Evolutionary conservation across 1,140 invertebrate genomes (phyloP), one percentile per base, ranked within the genome.

Genomic region (Gonatopus flavifemur): DNA sequence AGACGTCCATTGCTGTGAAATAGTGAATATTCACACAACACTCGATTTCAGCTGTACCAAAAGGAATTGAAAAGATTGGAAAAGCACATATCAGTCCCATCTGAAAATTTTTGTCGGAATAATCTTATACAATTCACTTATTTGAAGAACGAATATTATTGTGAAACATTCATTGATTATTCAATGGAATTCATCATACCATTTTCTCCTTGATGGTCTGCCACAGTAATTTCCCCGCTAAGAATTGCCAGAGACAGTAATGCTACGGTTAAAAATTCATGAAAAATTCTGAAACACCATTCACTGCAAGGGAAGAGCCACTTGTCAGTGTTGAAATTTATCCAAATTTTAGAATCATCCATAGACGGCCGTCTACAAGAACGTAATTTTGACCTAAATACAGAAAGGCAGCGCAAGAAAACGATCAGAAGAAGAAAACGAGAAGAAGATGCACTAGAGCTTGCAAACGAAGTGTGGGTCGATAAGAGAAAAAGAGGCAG

Each of bases 191-290:
- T 6, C 9, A 22, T 41, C 9, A 9, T 41, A 9, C 5, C 15
- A 22, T 41, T 24, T 25, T 41, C 25, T 25, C 21, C 20, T 41
- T 5, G 21, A 24, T 41, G 38, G 38, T 41, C 38, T 10, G 38
- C 20, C 6, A 28, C 12, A 6, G 12, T 28, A 28, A 28, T 28
- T 28, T 7, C 6, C 6, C 6, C 25, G 12, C 12, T 28, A 7
- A 28, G 12, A 28, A 28, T 28, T 28, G 12, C 6, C 6, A 28
- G 25, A 28, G 25, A 28, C 12, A 28, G 25, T 12, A 28, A 28
- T 12, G 25, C 25, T 28, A n/a, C n/a, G n/a, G n/a, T n/a, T n/a
- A n/a, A n/a, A n/a, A n/a, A n/a, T n/a, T n/a, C n/a, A n/a, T n/a
- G n/a, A n/a, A n/a, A n/a, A n/a, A n/a, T n/a, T n/a, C n/a, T n/a